These are phyloP conservation scores for Cyprinodon tularosa DNA, from an alignment of 2,113 vertebrate species.

Conservation along the genomic window DNA sequence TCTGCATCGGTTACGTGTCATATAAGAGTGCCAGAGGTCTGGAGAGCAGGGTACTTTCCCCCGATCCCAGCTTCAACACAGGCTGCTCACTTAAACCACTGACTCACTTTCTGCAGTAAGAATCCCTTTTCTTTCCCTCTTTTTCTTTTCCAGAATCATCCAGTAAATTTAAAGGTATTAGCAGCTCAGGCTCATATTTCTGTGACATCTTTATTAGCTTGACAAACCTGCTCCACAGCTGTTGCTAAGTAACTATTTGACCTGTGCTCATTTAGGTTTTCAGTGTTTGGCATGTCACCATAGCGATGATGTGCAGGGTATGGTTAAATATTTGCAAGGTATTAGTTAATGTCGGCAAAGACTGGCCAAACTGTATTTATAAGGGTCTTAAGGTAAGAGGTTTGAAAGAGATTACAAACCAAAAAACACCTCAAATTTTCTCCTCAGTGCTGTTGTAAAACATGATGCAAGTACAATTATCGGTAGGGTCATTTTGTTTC, in stretches of 20 bases:
- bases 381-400: slow-evolving; percentile 6
- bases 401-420: neutral
- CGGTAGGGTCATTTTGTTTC: slow-evolving; percentile 9
- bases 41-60: slow-evolving; percentile 73
- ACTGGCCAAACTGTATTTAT: slow-evolving; percentile 24
- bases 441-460: neutral
- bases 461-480: neutral
- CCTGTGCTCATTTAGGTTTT: slow-evolving; percentile 35
- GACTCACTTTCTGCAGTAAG: slow-evolving; percentile 43
- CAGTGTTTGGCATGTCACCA: slow-evolving; percentile 69
- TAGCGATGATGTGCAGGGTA: slow-evolving; percentile 46
- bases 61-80: slow-evolving; percentile 46
- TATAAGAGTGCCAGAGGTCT: neutral
- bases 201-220: slow-evolving; percentile 32
- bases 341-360: slow-evolving; percentile 48
- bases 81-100: slow-evolving; percentile 45
- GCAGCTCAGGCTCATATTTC: slow-evolving; percentile 22
- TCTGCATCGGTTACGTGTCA: neutral
- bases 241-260: slow-evolving; percentile 57
- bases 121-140: neutral
- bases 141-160: slow-evolving; percentile 32
- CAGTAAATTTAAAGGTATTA: slow-evolving; percentile 21
- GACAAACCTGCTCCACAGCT: slow-evolving; percentile 30
- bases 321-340: slow-evolving; percentile 72
- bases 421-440: neutral